Evolutionary conservation across 2,113 vertebrate species (phyloP), one percentile per base, ranked within the genome.

Genomic region (Haliaeetus leucogaster): DNA sequence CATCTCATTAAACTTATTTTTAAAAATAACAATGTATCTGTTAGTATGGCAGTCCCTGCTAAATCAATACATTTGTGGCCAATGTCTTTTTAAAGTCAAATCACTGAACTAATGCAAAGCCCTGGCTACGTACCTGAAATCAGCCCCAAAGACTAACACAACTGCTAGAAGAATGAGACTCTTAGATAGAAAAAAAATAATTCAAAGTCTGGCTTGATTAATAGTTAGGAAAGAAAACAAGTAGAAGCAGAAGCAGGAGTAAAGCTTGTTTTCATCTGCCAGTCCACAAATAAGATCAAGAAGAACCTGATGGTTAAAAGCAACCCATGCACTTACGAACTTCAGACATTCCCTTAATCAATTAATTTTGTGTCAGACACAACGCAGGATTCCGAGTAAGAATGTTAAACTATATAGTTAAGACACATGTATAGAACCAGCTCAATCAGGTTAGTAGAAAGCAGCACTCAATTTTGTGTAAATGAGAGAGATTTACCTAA

Each of bases 311-410:
- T 21, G 10, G 52, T 17, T 63, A 50, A 79, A 83, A 65, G 50
- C 78, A 65, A 18, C 23, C 17, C 17, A 4, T 4, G 36, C 22
- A 26, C 42, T 21, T 26, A 15, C 22, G 13, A 9, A 36, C 34
- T 36, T 19, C 38, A 83, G 36, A 17, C 17, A 7, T 15, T 50
- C 16, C 38, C 26, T 21, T 59, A 7, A 36, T 25, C 38, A 5
- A 18, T 23, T 47, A 3, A 38, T 38, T 48, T 2, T n/a, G 20
- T 26, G 42, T 40, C 79, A 74, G 27, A 27, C 32, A 36, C 26
- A 26, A 17, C 0, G 3, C 0, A 38, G 30, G 36, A 16, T 11
- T 66, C 50, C 18, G 2, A 34, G 36, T 14, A 47, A 52, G 66
- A 40, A 62, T 0, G 18, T 63, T 30, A 11, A n/a, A 18, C 45